phyloP scores from a whole-genome alignment of 2,113 vertebrate genomes.

The Zosterops hypoxanthus region DNA sequence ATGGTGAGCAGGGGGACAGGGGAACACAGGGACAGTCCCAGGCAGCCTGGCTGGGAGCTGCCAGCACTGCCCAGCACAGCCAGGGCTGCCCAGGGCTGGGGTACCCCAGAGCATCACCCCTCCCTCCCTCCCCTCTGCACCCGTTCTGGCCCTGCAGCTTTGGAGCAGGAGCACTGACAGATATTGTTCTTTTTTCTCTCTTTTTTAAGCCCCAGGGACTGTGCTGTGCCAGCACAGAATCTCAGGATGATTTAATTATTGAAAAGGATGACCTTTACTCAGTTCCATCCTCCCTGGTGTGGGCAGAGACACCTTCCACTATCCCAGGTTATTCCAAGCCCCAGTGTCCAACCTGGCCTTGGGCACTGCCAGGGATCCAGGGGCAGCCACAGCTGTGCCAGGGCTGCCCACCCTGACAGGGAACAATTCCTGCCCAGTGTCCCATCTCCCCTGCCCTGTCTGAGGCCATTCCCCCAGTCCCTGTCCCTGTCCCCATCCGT shows the following conservation, averaged over 20 bases:
- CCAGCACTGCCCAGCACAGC: background rate
- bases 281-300: fast-evolving
- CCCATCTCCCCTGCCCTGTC: no score
- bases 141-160: no score
- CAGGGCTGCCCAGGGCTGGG: background rate
- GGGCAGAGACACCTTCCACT: background rate
- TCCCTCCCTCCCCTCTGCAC: fast-evolving
- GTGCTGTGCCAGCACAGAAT: background rate
- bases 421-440: no score
- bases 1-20: fast-evolving
- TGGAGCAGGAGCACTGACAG: background rate
- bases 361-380: background rate
- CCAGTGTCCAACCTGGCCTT: background rate
- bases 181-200: fast-evolving
- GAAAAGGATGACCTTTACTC: background rate
- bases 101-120: fast-evolving
- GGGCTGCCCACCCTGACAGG: background rate
- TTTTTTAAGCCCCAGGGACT: no score
- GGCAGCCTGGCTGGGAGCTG: background rate
- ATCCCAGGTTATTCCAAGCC: fast-evolving
- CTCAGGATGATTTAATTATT: background rate
- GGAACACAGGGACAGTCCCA: no score
- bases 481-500: background rate
- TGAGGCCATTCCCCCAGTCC: background rate
- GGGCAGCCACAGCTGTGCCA: background rate